phyloP scores from a whole-genome alignment of 2,113 vertebrate genomes.

The Tachycineta bicolor region DNA sequence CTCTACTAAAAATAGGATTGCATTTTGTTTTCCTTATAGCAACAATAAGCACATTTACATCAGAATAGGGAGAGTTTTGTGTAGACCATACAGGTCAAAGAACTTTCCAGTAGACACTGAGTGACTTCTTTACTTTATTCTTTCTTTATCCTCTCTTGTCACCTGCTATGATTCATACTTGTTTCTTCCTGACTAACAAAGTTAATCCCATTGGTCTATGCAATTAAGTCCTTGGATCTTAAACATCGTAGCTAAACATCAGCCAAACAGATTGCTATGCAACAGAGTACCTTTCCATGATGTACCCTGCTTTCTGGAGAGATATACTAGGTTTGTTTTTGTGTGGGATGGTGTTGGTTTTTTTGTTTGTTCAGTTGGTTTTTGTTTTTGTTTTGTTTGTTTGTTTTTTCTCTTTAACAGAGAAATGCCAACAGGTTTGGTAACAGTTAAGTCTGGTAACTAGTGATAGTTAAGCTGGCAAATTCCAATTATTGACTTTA shows the following conservation, averaged over 20 bases:
- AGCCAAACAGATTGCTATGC: background rate
- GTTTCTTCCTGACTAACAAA: background rate
- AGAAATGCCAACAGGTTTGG: background rate
- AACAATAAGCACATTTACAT: background rate
- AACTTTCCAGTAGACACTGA: background rate
- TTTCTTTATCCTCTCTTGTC: background rate
- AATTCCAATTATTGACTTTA: background rate
- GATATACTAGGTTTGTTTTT: background rate
- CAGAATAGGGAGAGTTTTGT: background rate
- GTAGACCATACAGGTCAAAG: background rate
- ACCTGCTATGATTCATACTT: background rate
- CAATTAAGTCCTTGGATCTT: background rate
- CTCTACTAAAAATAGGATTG: background rate
- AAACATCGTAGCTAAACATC: background rate
- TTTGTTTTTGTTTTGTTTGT: background rate
- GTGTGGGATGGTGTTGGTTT: no score
- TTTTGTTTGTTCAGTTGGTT: background rate
- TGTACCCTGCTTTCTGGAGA: background rate
- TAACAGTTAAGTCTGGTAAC: background rate
- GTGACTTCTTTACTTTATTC: background rate
- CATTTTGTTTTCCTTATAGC: background rate
- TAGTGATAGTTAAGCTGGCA: background rate
- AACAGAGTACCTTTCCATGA: background rate
- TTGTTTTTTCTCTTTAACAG: background rate
- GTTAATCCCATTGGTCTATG: background rate